Conservation (phyloP, 2,797 vertebrate species). For the Martes flavigula region DNA sequence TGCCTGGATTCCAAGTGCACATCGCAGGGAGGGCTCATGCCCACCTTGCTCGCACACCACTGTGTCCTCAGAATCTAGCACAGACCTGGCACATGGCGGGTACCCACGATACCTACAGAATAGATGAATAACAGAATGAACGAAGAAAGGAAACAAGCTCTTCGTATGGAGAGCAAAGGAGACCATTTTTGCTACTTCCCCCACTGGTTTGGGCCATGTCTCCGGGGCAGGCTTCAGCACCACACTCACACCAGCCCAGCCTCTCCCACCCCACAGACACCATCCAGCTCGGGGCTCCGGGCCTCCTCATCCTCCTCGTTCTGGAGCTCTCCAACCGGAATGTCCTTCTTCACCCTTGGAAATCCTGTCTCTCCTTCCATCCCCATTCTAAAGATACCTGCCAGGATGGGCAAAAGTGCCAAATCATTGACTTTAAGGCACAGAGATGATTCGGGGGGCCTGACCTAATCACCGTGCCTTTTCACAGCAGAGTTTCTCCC, state of each 20-base stretch:
- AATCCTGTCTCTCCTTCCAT: not conserved
- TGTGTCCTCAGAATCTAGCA: not conserved
- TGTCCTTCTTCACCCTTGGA: not conserved
- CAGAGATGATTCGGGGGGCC: not conserved
- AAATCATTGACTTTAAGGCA: not conserved
- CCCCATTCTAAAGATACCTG: not conserved
- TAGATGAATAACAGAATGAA: not conserved
- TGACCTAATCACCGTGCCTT: not conserved
- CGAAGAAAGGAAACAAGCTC: not conserved
- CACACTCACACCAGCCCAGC: accelerated
- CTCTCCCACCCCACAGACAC: not conserved
- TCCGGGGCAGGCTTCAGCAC: not conserved
- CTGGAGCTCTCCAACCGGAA: not conserved
- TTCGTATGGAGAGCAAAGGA: not conserved
- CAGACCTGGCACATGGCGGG: not conserved
- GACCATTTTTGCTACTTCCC: not conserved
- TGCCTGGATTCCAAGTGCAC: not conserved
- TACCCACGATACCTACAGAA: not conserved
- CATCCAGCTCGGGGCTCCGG: accelerated
- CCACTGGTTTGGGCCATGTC: not conserved
- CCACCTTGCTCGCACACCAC: not conserved
- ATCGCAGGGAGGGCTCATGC: no score
- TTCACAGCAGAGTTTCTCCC: not conserved
- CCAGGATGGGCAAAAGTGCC: not conserved
- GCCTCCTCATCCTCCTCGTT: not conserved